These are phyloP conservation scores for Gobionotothen gibberifrons DNA, from an alignment of 2,797 vertebrate species.

Conservation along the genomic window DNA sequence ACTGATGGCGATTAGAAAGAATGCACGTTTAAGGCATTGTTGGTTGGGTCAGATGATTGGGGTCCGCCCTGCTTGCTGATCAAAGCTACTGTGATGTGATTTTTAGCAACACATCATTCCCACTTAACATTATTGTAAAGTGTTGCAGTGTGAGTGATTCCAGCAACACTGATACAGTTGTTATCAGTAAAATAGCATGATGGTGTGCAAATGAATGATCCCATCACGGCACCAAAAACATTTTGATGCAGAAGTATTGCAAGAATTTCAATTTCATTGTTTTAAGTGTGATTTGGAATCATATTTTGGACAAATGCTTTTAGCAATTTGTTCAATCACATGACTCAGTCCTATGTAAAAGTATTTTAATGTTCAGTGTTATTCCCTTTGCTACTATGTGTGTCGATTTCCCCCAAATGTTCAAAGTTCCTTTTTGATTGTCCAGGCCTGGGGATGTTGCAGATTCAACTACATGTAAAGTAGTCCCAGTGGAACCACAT, in stretches of 20 bases:
- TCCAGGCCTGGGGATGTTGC: not conserved
- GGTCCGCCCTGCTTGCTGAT: not conserved
- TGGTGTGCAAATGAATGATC: not conserved
- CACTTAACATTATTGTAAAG: constrained; percentile 3
- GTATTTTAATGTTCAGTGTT: not conserved
- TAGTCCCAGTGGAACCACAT: constrained; percentile 18
- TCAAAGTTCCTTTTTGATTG: constrained; percentile 9
- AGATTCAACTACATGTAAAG: constrained; percentile 38
- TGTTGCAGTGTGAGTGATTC: not conserved
- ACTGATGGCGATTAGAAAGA: no score
- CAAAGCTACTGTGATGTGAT: not conserved
- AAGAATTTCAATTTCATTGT: not conserved
- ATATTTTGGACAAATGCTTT: constrained; percentile 1
- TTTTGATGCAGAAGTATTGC: not conserved
- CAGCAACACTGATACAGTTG: constrained; percentile 3
- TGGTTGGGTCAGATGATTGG: no score
- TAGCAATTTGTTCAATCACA: not conserved
- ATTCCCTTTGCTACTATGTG: not conserved
- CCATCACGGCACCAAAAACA: not conserved
- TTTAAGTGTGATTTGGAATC: not conserved
- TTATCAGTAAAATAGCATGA: not conserved
- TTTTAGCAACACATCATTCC: constrained; percentile 5
- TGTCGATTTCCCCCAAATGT: not conserved
- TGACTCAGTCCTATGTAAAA: not conserved
- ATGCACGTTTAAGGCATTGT: no score